Evolutionary conservation across 2,113 vertebrate species (phyloP).

Genomic region (Trichomycterus rosablanca): DNA sequence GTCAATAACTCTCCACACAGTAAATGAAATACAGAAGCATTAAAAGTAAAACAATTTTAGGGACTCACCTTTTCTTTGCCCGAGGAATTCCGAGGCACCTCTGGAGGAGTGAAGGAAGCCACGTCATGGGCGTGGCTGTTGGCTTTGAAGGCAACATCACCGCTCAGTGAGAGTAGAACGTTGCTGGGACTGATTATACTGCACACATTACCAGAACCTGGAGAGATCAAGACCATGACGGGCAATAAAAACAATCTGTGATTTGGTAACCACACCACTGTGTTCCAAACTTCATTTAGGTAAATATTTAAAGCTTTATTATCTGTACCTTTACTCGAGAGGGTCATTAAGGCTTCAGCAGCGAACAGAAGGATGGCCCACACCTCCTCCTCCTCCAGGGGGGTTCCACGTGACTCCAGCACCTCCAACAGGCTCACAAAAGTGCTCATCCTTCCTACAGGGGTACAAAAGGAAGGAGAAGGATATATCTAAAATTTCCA

Average conservation of each 20-base stretch:
- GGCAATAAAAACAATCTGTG: neutral
- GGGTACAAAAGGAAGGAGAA: neutral
- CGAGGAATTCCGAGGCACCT: slow-evolving; percentile 55
- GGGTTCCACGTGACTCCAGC: slow-evolving; percentile 75
- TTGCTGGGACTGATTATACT: slow-evolving; percentile 80
- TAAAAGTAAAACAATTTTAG: too few relatives aligned
- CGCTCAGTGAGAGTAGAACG: slow-evolving; percentile 70
- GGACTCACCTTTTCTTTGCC: slow-evolving; percentile 74
- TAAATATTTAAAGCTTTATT: neutral
- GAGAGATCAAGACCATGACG: slow-evolving; percentile 3
- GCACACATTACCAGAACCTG: slow-evolving; percentile 65
- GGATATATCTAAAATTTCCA: too few relatives aligned
- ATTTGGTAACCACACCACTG: too few relatives aligned
- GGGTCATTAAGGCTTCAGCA: slow-evolving; percentile 69
- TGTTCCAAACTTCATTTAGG: too few relatives aligned
- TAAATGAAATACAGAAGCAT: too few relatives aligned
- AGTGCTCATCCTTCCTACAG: slow-evolving; percentile 65
- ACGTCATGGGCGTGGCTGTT: slow-evolving; percentile 62
- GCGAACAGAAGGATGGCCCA: slow-evolving; percentile 78
- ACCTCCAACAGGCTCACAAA: slow-evolving; percentile 82
- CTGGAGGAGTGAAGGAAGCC: slow-evolving; percentile 76
- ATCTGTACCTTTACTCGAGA: slow-evolving; percentile 70
- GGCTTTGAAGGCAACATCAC: slow-evolving; percentile 77
- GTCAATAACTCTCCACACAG: too few relatives aligned
- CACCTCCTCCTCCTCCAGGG: slow-evolving; percentile 81